Conservation (phyloP, 35 echinoderm and acorn worm species). For the Stichopus chloronotus region DNA sequence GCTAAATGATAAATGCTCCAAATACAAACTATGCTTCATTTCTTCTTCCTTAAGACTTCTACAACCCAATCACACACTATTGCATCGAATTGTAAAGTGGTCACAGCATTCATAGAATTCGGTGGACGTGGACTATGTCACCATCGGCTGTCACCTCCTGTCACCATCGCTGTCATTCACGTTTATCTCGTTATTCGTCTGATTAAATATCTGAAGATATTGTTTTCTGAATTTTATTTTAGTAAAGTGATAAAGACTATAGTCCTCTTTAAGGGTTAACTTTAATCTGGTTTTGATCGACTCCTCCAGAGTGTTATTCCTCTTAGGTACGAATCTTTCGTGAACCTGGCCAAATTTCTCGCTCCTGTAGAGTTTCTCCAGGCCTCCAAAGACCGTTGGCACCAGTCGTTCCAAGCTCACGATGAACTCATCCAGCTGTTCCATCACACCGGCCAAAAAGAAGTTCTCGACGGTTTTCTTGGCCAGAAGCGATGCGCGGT, state of each 20-base stretch:
- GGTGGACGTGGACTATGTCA: no score
- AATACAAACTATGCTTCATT: no score
- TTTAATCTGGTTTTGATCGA: not conserved
- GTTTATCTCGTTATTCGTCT: no score
- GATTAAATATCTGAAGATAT: not conserved
- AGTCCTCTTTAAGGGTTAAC: not conserved
- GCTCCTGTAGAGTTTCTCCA: slow-evolving; percentile 1
- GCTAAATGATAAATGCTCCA: no score
- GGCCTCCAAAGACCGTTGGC: slow-evolving; percentile 17
- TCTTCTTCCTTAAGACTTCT: no score
- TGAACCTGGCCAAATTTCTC: not conserved
- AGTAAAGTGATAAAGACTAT: not conserved
- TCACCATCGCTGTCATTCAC: no score
- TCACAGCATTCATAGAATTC: no score
- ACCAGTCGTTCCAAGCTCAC: slow-evolving; percentile 2
- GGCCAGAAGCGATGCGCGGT: not conserved
- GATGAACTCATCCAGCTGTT: slow-evolving; percentile 13
- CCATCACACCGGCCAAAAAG: slow-evolving; percentile 1
- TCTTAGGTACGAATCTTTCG: not conserved
- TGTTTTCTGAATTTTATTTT: not conserved
- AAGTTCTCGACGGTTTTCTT: not conserved
- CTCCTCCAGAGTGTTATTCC: not conserved
- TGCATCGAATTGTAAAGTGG: no score
- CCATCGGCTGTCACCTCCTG: no score
- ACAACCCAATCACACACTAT: no score